phyloP scores from a whole-genome alignment of 2,888 invertebrate species.

The Bhutanitis thaidina region DNA sequence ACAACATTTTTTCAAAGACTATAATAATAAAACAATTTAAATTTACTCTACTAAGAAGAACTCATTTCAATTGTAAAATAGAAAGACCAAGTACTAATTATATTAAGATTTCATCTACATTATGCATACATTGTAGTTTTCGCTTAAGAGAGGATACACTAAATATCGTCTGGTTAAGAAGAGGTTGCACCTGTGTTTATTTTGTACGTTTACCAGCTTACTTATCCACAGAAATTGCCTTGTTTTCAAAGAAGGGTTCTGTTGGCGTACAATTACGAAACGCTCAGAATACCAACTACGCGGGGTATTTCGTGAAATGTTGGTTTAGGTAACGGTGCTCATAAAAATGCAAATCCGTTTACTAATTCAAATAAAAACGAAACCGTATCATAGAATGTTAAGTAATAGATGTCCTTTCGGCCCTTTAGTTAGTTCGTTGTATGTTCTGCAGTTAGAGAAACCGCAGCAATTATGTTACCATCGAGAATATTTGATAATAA shows the following conservation, averaged over 20 bases:
- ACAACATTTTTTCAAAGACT: too few species aligned
- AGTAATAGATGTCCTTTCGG: neutral
- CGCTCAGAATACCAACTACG: constrained; percentile 39
- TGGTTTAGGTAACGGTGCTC: constrained; percentile 6
- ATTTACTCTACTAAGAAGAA: too few species aligned
- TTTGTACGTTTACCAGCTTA: neutral
- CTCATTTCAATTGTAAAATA: too few species aligned
- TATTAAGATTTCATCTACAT: too few species aligned
- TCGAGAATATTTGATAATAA: neutral
- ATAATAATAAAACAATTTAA: too few species aligned
- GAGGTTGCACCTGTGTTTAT: neutral
- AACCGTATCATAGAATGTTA: constrained; percentile 5
- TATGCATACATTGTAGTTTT: too few species aligned
- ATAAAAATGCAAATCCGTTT: constrained; percentile 12
- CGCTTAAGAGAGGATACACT: too few species aligned
- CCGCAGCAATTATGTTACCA: neutral
- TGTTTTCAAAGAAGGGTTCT: neutral
- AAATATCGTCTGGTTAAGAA: too few species aligned
- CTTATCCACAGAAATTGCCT: neutral
- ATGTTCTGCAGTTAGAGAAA: neutral
- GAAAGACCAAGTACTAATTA: too few species aligned
- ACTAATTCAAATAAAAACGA: constrained; percentile 5
- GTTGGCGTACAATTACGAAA: constrained; percentile 12
- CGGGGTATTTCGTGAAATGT: constrained; percentile 3
- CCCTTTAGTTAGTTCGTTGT: neutral